Evolutionary conservation across 2,113 vertebrate species (phyloP), one percentile per base, ranked within the genome.

Genomic region (Aspiorhynchus laticeps): DNA sequence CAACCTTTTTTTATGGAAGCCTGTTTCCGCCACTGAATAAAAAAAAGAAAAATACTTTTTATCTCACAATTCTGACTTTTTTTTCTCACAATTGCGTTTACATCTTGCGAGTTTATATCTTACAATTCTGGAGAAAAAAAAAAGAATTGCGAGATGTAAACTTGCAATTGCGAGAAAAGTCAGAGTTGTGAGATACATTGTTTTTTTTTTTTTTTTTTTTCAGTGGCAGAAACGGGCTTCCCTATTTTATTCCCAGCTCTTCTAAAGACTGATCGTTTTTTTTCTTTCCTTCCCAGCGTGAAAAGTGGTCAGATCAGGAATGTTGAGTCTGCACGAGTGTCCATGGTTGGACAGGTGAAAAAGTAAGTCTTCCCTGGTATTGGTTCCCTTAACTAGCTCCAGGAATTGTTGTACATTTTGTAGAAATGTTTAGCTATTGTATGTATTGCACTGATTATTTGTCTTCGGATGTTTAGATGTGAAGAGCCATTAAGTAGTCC

Each of bases 241-340:
- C 41, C 41, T 43, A 43, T 43, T 43, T 43, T 43, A 8, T 43
- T 17, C 51, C 51, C 51, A 41, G 24, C 19, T 36, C 19, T 67
- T 11, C 26, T 56, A 21, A 56, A 19, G 51, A 56, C 19, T 56
- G 8, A 8, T 56, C 7, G n/a, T 10, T 80, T 26, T 69, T 1
- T 24, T n/a, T 53, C 61, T 56, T 59, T 80, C 73, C 19, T 17
- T 83, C 19, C 15, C 89, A 99, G 98, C 88, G 97, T 99, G 85
- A 99, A 99, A 93, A 99, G 98, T 11, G 98, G 98, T 53, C 98
- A 99, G 88, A 99, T 99, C 91, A 93, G 98, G 91, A 99, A 99
- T 92, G 91, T 97, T 0, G 98, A 99, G 92, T 99, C 98, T 59
- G 98, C 98, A 6, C 95, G 97, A 36, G 97, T 99, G 67, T 99